Conservation (phyloP, 2,113 vertebrate genomes). For the Poeciliopsis retropinna region DNA sequence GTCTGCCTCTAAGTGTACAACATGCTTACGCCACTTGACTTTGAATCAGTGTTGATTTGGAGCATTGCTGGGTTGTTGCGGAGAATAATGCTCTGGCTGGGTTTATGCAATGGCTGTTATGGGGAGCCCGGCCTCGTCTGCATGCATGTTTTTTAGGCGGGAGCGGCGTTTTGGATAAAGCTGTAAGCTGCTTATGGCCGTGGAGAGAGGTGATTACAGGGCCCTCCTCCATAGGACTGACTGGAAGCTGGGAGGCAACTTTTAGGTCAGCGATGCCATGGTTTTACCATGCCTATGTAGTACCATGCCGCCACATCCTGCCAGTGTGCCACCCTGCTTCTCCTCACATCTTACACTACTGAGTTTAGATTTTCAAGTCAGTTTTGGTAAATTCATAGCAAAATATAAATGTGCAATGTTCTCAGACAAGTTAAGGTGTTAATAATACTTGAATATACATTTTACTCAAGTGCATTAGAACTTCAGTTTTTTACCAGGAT, state of each 20-base stretch:
- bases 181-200: slow-evolving; percentile 82
- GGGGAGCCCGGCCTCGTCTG: slow-evolving; percentile 73
- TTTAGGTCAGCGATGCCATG: slow-evolving; percentile 71
- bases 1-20: slow-evolving; percentile 78
- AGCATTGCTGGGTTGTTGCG: slow-evolving; percentile 75
- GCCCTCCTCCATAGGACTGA: slow-evolving; percentile 73
- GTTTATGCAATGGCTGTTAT: slow-evolving; percentile 79
- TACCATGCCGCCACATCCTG: slow-evolving; percentile 43
- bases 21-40: slow-evolving; percentile 80
- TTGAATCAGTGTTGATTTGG: slow-evolving; percentile 78
- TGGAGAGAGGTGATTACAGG: slow-evolving; percentile 79
- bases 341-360: slow-evolving; percentile 30
- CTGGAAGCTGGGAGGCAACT: slow-evolving; percentile 70
- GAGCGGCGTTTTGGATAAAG: slow-evolving; percentile 75
- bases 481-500: neutral
- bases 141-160: slow-evolving; percentile 76
- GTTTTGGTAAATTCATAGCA: neutral
- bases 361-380: slow-evolving; percentile 17
- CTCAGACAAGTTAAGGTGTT: neutral
- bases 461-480: neutral
- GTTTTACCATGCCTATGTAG: slow-evolving; percentile 38
- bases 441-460: neutral
- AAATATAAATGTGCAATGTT: neutral
- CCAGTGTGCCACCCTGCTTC: slow-evolving; percentile 18
- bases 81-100: slow-evolving; percentile 75